Conservation (phyloP, 1,140 invertebrate species). For the roundworm (Caenorhabditis elegans) region DNA sequence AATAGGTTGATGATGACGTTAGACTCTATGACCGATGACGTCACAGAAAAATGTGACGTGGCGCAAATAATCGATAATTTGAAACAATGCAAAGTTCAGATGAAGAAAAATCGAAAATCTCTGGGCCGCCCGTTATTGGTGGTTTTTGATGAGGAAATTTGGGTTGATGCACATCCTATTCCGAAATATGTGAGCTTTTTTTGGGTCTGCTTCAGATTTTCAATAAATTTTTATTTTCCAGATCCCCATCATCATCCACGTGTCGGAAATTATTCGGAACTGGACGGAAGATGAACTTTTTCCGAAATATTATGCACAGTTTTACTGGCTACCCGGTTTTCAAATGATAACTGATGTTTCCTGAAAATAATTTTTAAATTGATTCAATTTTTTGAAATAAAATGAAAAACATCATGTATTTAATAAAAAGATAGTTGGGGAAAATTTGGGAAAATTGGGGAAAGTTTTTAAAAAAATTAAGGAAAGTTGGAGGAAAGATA, state of each 20-base stretch:
- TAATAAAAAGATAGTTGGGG: no score
- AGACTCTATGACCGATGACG: not conserved
- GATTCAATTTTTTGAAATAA: no score
- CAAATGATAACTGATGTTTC: not conserved
- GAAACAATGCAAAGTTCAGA: not conserved
- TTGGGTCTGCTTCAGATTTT: no score
- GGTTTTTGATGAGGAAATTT: slow-evolving; percentile 36
- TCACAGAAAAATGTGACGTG: not conserved
- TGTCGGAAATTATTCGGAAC: not conserved
- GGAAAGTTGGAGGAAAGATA: no score
- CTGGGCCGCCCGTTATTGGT: slow-evolving; percentile 30
- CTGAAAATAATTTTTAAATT: not conserved
- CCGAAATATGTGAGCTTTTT: slow-evolving; percentile 33
- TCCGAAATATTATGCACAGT: not conserved
- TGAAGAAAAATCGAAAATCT: not conserved
- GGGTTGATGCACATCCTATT: slow-evolving; percentile 35
- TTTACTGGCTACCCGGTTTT: slow-evolving; percentile 35
- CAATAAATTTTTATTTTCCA: not conserved
- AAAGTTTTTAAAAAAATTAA: no score
- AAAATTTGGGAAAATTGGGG: no score
- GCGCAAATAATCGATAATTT: not conserved
- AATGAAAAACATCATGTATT: no score
- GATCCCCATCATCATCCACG: slow-evolving; percentile 40
- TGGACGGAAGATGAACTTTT: slow-evolving; percentile 25
- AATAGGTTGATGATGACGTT: not conserved